A percentile compares a stretch with the other conserved stretches of the same genome.
Evolutionary conservation across 2,797 vertebrate species (phyloP).

Genomic region (Chiroxiphia lanceolata): DNA sequence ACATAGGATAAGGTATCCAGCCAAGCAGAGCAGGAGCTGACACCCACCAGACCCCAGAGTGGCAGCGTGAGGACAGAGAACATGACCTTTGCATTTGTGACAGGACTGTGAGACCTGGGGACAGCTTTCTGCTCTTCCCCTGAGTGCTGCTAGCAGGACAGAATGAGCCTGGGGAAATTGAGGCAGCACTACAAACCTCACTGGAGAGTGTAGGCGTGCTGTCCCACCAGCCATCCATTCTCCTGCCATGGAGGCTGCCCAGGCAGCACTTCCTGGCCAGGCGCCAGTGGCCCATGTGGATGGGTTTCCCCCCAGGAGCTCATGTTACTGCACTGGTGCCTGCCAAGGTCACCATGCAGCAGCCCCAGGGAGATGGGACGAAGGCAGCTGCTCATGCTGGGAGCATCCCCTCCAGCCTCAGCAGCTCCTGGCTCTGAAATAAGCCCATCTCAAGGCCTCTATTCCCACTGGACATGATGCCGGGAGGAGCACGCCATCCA

Average conservation of each 20-base stretch:
- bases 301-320: not conserved
- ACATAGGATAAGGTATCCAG: not conserved
- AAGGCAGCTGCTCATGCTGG: not conserved
- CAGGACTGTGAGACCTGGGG: not conserved
- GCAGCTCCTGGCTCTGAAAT: not conserved
- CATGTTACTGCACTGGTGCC: accelerated
- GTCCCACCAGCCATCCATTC: not conserved
- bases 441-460: not conserved
- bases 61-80: not conserved
- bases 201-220: accelerated
- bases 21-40: not conserved
- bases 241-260: not conserved
- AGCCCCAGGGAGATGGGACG: not conserved
- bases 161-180: not conserved
- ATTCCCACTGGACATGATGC: not conserved
- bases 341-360: not conserved
- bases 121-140: not conserved
- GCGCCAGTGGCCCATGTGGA: not conserved
- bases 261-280: accelerated
- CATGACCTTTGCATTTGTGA: accelerated
- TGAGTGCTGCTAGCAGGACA: accelerated
- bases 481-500: accelerated
- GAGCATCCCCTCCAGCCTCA: not conserved
- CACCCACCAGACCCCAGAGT: not conserved
- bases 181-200: not conserved